These are phyloP conservation scores for Lontra canadensis DNA, from an alignment of 2,113 vertebrate genomes.

Conservation along the genomic window DNA sequence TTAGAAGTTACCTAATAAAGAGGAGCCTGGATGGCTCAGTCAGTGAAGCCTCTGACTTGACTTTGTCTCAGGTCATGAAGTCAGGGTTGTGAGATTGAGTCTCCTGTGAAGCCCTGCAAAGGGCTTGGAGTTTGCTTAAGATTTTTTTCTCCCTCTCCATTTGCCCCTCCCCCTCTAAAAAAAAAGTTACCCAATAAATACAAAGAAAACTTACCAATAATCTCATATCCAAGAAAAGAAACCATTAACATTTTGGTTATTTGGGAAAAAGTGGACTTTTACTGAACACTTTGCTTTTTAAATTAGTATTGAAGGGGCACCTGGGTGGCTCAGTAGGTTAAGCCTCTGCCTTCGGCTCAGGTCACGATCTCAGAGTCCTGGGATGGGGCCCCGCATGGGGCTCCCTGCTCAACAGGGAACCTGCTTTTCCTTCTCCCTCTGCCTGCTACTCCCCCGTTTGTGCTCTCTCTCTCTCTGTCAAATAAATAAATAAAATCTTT, in stretches of 20 bases:
- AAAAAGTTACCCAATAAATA: not conserved
- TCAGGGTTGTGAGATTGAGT: not conserved
- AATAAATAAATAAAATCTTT: too few relatives aligned
- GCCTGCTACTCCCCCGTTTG: too few relatives aligned
- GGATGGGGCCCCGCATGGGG: too few relatives aligned
- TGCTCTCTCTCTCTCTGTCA: too few relatives aligned
- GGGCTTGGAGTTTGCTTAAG: not conserved
- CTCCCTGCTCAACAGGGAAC: too few relatives aligned
- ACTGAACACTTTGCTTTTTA: not conserved
- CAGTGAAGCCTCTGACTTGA: not conserved
- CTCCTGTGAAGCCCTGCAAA: not conserved
- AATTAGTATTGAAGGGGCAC: not conserved
- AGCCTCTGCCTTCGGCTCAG: too few relatives aligned
- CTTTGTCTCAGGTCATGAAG: not conserved
- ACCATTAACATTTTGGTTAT: slow-evolving; percentile 11
- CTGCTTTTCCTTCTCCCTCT: too few relatives aligned
- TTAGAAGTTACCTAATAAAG: not conserved
- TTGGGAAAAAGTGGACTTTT: not conserved
- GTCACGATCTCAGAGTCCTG: too few relatives aligned
- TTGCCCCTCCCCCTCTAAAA: not conserved
- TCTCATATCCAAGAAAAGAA: not conserved
- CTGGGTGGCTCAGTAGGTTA: too few relatives aligned
- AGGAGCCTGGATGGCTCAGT: not conserved
- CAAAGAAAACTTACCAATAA: not conserved
- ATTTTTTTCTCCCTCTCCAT: not conserved